A percentile compares a stretch with the other conserved stretches of the same genome.
These are phyloP conservation scores for Atethmia centrago DNA, from an alignment of 2,888 invertebrate species.

Conservation along the genomic window DNA sequence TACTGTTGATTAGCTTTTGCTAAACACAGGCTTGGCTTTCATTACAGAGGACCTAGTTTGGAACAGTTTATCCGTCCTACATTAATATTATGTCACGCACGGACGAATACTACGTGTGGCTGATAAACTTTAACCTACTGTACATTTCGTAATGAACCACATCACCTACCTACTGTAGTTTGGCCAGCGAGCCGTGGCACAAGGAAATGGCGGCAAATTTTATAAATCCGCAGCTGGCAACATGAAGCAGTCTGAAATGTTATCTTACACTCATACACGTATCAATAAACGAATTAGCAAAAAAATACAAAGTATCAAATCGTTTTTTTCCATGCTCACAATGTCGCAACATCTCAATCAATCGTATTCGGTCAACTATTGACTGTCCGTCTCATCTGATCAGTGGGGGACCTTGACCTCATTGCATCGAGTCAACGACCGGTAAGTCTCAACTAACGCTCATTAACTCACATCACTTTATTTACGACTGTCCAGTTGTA, in stretches of 20 bases:
- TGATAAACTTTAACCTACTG: neutral
- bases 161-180: too few relatives aligned
- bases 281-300: too few relatives aligned
- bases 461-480: too few relatives aligned
- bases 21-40: neutral
- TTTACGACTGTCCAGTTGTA: too few relatives aligned
- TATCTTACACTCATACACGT: too few relatives aligned
- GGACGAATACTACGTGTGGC: neutral
- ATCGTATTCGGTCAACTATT: constrained; percentile 15
- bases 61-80: neutral
- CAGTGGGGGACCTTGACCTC: constrained; percentile 37
- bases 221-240: too few relatives aligned
- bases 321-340: too few relatives aligned
- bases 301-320: too few relatives aligned
- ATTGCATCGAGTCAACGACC: constrained; percentile 27
- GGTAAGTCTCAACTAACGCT: neutral
- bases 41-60: neutral
- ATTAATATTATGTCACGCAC: neutral
- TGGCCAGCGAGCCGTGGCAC: too few relatives aligned
- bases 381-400: constrained; percentile 7
- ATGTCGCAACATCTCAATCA: too few relatives aligned
- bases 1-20: neutral
- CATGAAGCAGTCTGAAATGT: too few relatives aligned
- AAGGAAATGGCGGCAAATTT: too few relatives aligned
- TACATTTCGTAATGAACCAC: neutral